Conservation (phyloP, 2,113 vertebrate species). For the Ciconia maguari region DNA sequence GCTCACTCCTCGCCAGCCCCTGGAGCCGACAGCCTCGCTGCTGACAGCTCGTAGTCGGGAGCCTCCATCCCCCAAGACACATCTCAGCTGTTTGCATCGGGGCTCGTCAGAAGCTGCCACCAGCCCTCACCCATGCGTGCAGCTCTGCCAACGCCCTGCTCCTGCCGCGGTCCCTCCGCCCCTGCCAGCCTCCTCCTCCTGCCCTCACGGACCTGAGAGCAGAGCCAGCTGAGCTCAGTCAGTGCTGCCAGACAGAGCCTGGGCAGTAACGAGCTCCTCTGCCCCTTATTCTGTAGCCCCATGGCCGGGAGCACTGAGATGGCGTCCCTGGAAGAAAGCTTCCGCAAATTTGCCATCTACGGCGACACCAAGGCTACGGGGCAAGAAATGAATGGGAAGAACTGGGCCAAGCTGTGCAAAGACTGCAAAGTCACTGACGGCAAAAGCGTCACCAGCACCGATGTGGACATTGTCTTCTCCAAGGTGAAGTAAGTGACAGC, state of each 20-base stretch:
- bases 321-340: slow-evolving; percentile 82
- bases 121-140: not conserved
- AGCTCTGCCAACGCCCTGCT: not conserved
- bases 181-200: not conserved
- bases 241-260: not conserved
- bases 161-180: not conserved
- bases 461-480: slow-evolving; percentile 95
- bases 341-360: slow-evolving; percentile 90
- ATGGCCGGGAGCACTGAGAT: slow-evolving; percentile 84
- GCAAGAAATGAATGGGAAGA: slow-evolving; percentile 93
- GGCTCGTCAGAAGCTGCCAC: not conserved
- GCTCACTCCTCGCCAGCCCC: not conserved
- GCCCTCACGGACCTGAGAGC: not conserved
- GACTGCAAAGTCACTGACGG: slow-evolving; percentile 92
- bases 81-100: not conserved
- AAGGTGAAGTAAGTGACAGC: slow-evolving; percentile 92
- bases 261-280: not conserved
- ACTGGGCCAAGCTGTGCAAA: slow-evolving; percentile 98
- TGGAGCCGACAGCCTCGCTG: not conserved
- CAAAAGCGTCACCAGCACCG: slow-evolving; percentile 85
- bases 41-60: not conserved
- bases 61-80: not conserved
- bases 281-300: slow-evolving; percentile 3
- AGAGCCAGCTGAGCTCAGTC: not conserved
- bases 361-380: slow-evolving; percentile 89